Evolutionary conservation across 2,888 invertebrate genomes (phyloP).

Genomic region (Leucoptera coffeella): DNA sequence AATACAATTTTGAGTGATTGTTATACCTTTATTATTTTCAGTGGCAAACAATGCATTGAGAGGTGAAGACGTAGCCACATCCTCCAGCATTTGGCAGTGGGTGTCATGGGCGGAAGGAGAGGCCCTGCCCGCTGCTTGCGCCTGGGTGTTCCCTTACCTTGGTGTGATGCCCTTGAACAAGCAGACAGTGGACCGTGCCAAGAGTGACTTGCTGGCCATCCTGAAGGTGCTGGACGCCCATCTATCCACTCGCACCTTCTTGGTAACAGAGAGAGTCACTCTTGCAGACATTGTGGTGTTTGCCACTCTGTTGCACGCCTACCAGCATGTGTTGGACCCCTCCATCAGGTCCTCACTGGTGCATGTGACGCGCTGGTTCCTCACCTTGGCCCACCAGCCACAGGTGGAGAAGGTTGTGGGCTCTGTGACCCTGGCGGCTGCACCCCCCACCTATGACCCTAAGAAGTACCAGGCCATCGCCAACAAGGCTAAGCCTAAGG

Average conservation of each 20-base stretch:
- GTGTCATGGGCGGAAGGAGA: slow-evolving; percentile 89
- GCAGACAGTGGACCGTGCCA: slow-evolving; percentile 76
- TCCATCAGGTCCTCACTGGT: slow-evolving; percentile 58
- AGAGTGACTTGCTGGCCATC: slow-evolving; percentile 72
- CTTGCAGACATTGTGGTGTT: slow-evolving; percentile 92
- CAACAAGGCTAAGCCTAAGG: slow-evolving; percentile 38
- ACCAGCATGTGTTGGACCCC: slow-evolving; percentile 69
- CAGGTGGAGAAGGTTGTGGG: slow-evolving; percentile 72
- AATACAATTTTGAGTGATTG: not conserved
- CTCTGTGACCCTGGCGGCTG: slow-evolving; percentile 63
- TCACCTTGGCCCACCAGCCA: slow-evolving; percentile 83
- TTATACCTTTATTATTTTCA: slow-evolving; percentile 13
- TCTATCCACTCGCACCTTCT: slow-evolving; percentile 78
- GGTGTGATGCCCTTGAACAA: slow-evolving; percentile 89
- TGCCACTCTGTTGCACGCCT: slow-evolving; percentile 80
- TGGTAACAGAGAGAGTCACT: slow-evolving; percentile 92
- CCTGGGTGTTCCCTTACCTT: slow-evolving; percentile 95
- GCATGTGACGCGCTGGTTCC: slow-evolving; percentile 92
- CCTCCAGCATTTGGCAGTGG: slow-evolving; percentile 90
- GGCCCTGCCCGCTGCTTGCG: slow-evolving; percentile 87
- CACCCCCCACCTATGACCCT: slow-evolving; percentile 72
- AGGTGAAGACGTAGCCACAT: slow-evolving; percentile 66
- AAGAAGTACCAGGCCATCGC: slow-evolving; percentile 60
- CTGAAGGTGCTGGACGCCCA: slow-evolving; percentile 71
- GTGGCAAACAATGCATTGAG: slow-evolving; percentile 78